Percentiles rank a stretch among this genome's conserved stretches.
Evolutionary conservation across 1,140 invertebrate genomes (phyloP).

Genomic region (Planococcus citri): DNA sequence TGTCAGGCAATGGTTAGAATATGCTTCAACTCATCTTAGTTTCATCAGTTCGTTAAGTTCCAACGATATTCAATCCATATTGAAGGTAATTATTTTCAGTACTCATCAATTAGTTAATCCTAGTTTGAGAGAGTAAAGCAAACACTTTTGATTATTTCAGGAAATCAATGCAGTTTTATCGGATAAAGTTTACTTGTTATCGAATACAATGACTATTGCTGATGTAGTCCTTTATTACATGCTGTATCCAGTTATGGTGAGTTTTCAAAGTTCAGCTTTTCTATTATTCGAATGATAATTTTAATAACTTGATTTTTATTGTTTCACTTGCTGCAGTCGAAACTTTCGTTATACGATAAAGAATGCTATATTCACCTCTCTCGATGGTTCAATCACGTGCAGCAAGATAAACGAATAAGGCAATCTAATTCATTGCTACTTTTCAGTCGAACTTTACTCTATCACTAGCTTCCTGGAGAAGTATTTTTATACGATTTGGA

Average conservation of each 20-base stretch:
- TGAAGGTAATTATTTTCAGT: not conserved
- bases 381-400: slow-evolving; percentile 21
- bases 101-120: not conserved
- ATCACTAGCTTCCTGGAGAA: not conserved
- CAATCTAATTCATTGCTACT: slow-evolving; percentile 9
- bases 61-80: not conserved
- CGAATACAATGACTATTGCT: slow-evolving; percentile 10
- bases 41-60: not conserved
- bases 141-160: slow-evolving; percentile 13
- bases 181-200: not conserved
- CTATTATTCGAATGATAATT: not conserved
- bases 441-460: slow-evolving; percentile 12
- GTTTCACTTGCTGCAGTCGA: not conserved
- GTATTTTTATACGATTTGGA: too few relatives aligned
- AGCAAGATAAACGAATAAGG: not conserved
- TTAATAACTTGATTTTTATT: too few relatives aligned
- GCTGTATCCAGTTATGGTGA: slow-evolving; percentile 9
- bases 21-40: not conserved
- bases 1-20: slow-evolving; percentile 21
- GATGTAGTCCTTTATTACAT: slow-evolving; percentile 14
- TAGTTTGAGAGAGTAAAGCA: too few relatives aligned
- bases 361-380: slow-evolving; percentile 17
- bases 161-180: slow-evolving; percentile 13
- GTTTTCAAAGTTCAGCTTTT: not conserved
- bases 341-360: slow-evolving; percentile 14